Base-by-base conservation (phyloP, 2,113 vertebrate genomes). In the Boleophthalmus pectinirostris region DNA sequence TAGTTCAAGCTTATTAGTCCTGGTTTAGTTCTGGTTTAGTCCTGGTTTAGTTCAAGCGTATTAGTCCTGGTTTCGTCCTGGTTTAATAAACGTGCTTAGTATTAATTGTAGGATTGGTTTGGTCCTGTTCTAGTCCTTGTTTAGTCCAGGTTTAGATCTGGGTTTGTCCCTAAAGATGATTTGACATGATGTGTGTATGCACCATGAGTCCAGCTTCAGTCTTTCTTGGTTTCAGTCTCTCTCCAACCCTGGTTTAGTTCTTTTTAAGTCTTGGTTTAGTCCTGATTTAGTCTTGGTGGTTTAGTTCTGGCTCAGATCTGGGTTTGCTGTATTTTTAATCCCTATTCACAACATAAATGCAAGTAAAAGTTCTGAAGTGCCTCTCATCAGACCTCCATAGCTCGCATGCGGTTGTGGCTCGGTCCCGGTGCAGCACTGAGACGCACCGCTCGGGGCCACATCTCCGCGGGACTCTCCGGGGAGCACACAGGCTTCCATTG, bases 401-500 rank as follows among this genome's bases (percentile, higher is more conserved):
- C 20, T 0, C 6, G 16, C n/a, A 54, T n/a, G 2, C 80, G 93
- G 93, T 93, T 78, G 88, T 33, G 58, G 58, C 58, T 33, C 0
- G 58, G 56, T 47, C 46, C 46, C 46, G 46, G 25, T n/a, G 91
- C 90, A 92, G 94, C 80, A 93, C 95, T 95, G 90, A 96, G 94
- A 92, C 58, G 88, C 89, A 91, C 86, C 93, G 96, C 96, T 90
- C 93, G 93, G 91, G 96, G 96, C 94, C 93, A 93, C 91, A 93
- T 90, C 93, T 94, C 84, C 2, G 77, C 93, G 94, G 85, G 77
- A 35, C 90, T 92, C 93, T 90, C 87, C 84, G 79, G 92, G 94
- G 94, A 94, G 95, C 90, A 97, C 96, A 98, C 94, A 96, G 95
- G 88, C 89, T 69, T 84, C 94, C 91, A 96, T 98, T 98, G 95